These are phyloP conservation scores for Eupleurogrammus muticus DNA, from an alignment of 2,797 vertebrate genomes.

Conservation along the genomic window DNA sequence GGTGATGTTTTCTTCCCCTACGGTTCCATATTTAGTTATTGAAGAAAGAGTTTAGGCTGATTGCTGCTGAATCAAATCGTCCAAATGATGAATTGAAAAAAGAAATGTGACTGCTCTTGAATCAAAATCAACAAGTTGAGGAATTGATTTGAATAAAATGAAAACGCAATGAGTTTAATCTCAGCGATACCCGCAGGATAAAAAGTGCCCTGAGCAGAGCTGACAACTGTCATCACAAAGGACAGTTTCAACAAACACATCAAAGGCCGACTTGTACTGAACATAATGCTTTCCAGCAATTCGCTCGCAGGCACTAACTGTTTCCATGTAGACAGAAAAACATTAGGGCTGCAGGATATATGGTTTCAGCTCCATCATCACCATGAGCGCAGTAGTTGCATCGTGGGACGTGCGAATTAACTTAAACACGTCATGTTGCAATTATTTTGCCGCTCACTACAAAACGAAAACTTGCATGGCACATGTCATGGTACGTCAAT, in stretches of 20 bases:
- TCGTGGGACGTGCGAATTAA: too few species aligned
- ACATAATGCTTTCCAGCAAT: not conserved
- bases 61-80: not conserved
- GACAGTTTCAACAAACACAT: constrained; percentile 44
- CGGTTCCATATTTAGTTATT: too few species aligned
- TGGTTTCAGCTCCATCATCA: too few species aligned
- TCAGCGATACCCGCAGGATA: not conserved
- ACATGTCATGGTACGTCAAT: too few species aligned
- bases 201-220: not conserved
- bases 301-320: not conserved
- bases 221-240: not conserved
- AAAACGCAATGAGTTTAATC: not conserved
- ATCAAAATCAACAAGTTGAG: not conserved
- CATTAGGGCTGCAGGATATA: too few species aligned
- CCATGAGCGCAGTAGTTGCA: too few species aligned
- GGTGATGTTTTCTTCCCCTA: not conserved
- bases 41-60: not conserved
- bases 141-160: not conserved
- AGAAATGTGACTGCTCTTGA: not conserved
- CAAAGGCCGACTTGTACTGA: not conserved
- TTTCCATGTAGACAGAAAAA: not conserved
- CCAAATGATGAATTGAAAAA: not conserved
- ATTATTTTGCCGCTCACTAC: too few species aligned
- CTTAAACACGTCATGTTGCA: too few species aligned
- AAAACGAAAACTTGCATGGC: too few species aligned